Evolutionary conservation across 2,888 invertebrate species (phyloP), one percentile per base, ranked within the genome.

Genomic region (Zaprionus bogoriensis): DNA sequence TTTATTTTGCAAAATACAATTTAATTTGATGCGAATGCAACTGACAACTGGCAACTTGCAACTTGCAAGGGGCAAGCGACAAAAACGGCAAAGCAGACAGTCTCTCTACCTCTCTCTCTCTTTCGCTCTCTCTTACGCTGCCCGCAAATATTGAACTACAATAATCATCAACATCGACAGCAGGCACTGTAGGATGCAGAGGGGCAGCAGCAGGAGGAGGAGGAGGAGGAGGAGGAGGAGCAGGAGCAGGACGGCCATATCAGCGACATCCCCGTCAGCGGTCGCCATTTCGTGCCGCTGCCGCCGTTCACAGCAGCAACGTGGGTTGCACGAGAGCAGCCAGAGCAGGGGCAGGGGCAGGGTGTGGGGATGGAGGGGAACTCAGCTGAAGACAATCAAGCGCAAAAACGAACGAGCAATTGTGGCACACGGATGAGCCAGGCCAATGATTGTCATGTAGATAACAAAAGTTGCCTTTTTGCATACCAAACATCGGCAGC

Each of bases 391-490:
- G 84, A 84, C 81, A 84, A 84, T 84, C 81, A 84, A 77, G 77
- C 77, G 82, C 84, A 82, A 82, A 77, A 82, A 82, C 82, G 79
- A 85, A 77, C 79, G 85, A 77, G 80, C 84, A 84, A 81, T 81
- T 81, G 84, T 78, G 82, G 82, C 77, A 85, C 86, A 82, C 85
- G 77, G 82, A 85, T 83, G 79, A 84, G 79, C 74, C 73, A 67
- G 59, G 68, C 67, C 85, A 85, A 77, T 83, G 86, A 83, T 86
- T 85, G 86, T 75, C 78, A 80, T 73, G 74, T 69, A 86, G 87
- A 87, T 87, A 87, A 87, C 86, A 87, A 87, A 87, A 87, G 81
- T 82, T 82, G 82, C 83, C 79, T 80, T 81, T 86, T 87, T 86
- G 86, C 86, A 86, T 86, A 86, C 85, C 81, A 81, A 83, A 74